Evolutionary conservation across 2,797 vertebrate species (phyloP), one percentile per base, ranked within the genome.

Genomic region (Chelmon rostratus): DNA sequence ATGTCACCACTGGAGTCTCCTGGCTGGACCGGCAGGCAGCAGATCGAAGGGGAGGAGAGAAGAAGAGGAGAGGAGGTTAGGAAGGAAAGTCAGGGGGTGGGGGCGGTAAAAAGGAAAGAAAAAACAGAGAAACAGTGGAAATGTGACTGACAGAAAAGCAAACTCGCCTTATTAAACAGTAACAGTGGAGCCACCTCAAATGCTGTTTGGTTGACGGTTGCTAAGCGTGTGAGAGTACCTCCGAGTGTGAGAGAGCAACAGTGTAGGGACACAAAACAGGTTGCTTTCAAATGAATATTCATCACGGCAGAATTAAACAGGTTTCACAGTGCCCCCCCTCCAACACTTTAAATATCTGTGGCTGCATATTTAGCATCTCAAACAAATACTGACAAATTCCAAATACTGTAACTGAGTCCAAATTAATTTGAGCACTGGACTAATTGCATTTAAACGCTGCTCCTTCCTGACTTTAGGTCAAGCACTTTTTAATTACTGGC

Each of bases 391-490:
- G 91, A 90, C 91, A 93, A 88, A 86, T 92, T 91, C 76, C 81
- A 89, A 93, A 93, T 93, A 88, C 91, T 93, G 93, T 93, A 95
- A 94, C 88, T 85, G 90, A 90, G 91, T 89, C 91, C 86, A 95
- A 93, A 95, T 95, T 94, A 91, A 95, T 94, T 94, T 91, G 76
- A 88, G 78, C 47, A 79, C 82, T 85, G 90, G 90, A 92, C 93
- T 94, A 95, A 95, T 95, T 95, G 94, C 91, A 91, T 95, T 95
- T 93, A 94, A 95, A 92, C 91, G 94, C 91, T 88, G 83, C 92
- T 94, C 93, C 91, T 94, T 89, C 89, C 89, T 92, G 93, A 95
- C 94, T 93, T 90, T 89, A 89, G 85, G 93, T 93, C 90, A 87
- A 69, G 79, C 8, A 76, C 54, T 67, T 89, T 86, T 95, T 95